phyloP scores from a whole-genome alignment of 2,888 invertebrate genomes.

The Latheticus oryzae region DNA sequence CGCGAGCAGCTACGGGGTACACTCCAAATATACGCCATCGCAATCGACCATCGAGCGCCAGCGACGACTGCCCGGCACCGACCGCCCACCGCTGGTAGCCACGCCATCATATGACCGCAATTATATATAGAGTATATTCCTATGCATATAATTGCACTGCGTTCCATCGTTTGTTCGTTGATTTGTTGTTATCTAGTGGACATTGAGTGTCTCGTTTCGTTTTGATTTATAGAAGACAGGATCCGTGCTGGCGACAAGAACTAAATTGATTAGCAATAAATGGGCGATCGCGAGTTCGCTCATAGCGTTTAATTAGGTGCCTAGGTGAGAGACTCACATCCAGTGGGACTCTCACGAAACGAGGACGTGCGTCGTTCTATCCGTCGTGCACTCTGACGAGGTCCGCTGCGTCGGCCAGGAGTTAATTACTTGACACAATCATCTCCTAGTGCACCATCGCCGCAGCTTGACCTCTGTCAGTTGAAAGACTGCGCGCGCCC shows the following conservation, averaged over 20 bases:
- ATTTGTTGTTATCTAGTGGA: constrained; percentile 62
- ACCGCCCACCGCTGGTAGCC: constrained; percentile 46
- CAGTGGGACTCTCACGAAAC: constrained; percentile 52
- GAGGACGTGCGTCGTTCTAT: constrained; percentile 57
- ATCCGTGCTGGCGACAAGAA: constrained; percentile 60
- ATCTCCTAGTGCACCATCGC: constrained; percentile 54
- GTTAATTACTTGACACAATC: constrained; percentile 3
- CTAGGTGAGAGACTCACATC: constrained; percentile 57
- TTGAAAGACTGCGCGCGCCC: constrained; percentile 54
- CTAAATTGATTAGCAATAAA: constrained; percentile 64
- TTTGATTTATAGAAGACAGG: constrained; percentile 48
- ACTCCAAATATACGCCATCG: constrained; percentile 5
- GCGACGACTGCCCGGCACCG: constrained; percentile 28
- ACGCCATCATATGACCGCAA: constrained; percentile 33
- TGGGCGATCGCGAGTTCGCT: constrained; percentile 61
- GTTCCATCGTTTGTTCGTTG: constrained; percentile 59
- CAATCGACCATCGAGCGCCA: constrained; percentile 32
- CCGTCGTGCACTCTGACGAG: constrained; percentile 56
- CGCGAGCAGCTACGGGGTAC: constrained; percentile 51
- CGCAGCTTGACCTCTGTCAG: constrained; percentile 49
- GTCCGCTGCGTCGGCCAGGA: constrained; percentile 46
- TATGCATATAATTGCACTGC: constrained; percentile 37
- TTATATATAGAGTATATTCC: constrained; percentile 24
- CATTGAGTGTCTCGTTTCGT: constrained; percentile 48
- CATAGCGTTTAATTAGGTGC: constrained; percentile 65